Percentiles rank a stretch among this genome's conserved stretches.
Conservation (phyloP, 1,140 invertebrate genomes). For the Leptonema lineaticorne region DNA sequence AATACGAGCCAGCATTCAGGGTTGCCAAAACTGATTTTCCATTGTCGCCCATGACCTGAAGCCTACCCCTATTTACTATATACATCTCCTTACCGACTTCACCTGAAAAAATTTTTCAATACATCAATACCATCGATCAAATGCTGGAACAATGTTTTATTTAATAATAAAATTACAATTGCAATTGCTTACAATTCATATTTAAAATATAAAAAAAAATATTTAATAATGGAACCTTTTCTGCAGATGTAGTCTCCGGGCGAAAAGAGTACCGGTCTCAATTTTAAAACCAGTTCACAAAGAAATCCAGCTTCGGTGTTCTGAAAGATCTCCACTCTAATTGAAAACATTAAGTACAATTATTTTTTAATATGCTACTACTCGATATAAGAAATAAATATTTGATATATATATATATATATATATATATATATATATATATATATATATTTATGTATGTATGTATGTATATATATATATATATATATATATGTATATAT, state of each 20-base stretch:
- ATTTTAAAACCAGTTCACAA: conserved; percentile 91
- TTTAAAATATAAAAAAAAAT: no score
- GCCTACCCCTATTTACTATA: conserved; percentile 93
- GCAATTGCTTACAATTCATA: no score
- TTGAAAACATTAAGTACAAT: neutral
- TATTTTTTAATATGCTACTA: no score
- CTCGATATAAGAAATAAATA: no score
- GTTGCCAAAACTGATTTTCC: conserved; percentile 96
- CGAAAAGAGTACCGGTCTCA: conserved; percentile 94
- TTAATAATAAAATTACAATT: no score
- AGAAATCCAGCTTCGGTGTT: conserved; percentile 98
- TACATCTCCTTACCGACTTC: conserved; percentile 99
- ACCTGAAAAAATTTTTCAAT: conserved; percentile 68
- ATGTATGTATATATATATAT: no score
- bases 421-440: no score
- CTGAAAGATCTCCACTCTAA: conserved; percentile 96
- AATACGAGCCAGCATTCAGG: conserved; percentile 96
- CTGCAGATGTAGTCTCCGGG: conserved; percentile 98
- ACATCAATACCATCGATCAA: no score
- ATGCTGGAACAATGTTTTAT: no score
- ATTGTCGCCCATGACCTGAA: conserved; percentile 97
- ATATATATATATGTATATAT: no score
- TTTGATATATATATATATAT: no score
- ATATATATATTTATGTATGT: no score
- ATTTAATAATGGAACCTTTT: conserved; percentile 72